Evolutionary conservation across 53 echinoderm and acorn worm genomes (phyloP).

Genomic region (Temnopleurus reevesii): DNA sequence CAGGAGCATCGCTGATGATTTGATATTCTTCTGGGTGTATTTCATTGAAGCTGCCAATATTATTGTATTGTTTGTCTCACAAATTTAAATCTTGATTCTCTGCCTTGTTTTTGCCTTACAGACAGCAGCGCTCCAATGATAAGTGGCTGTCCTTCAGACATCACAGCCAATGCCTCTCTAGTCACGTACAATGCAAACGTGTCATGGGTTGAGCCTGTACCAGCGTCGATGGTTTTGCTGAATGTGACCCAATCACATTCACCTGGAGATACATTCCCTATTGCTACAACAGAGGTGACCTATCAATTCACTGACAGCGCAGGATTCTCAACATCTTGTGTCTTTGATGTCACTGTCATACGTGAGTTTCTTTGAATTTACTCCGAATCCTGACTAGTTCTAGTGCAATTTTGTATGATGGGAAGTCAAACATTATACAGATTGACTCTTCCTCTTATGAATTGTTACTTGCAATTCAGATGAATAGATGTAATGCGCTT

Average conservation of each 20-base stretch:
- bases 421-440: too few species aligned
- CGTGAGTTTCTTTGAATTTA: conserved; percentile 66
- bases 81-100: not conserved
- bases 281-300: conserved; percentile 53
- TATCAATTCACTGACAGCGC: conserved; percentile 65
- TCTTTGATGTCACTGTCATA: conserved; percentile 60
- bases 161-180: conserved; percentile 15
- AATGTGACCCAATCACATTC: not conserved
- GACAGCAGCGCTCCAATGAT: conserved; percentile 54
- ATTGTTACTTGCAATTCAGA: too few species aligned
- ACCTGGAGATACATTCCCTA: conserved; percentile 31
- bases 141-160: conserved; percentile 58
- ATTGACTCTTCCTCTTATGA: too few species aligned
- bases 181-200: not conserved
- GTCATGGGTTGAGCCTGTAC: conserved; percentile 60
- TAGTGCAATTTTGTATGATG: too few species aligned
- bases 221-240: conserved; percentile 42
- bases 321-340: conserved; percentile 47
- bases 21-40: too few species aligned
- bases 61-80: too few species aligned
- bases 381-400: too few species aligned
- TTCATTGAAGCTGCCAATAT: too few species aligned
- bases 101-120: not conserved
- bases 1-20: too few species aligned
- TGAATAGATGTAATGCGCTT: too few species aligned